Evolutionary conservation across 2,888 invertebrate genomes (phyloP).

Genomic region (Diaphora mendica): DNA sequence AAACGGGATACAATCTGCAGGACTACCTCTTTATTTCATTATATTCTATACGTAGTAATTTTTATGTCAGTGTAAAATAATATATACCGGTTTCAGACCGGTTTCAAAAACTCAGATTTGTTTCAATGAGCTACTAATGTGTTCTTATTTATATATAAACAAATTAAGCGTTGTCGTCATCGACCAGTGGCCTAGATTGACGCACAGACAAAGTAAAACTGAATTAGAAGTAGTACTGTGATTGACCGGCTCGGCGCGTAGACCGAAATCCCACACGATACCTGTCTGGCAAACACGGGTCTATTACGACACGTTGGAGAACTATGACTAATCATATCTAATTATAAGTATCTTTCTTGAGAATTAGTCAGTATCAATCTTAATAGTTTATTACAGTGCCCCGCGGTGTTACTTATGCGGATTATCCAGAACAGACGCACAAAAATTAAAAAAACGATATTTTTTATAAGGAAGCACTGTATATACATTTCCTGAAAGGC

Average conservation of each 20-base stretch:
- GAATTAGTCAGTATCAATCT: not conserved
- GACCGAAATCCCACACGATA: slow-evolving; percentile 49
- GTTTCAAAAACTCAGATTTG: not conserved
- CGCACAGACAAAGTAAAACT: slow-evolving; percentile 56
- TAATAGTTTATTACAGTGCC: no score
- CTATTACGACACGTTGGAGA: slow-evolving; percentile 9
- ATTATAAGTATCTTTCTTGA: not conserved
- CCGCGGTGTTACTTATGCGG: no score
- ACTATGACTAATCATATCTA: not conserved
- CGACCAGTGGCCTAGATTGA: slow-evolving; percentile 55
- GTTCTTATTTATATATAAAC: slow-evolving; percentile 32
- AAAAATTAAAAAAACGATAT: no score
- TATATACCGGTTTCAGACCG: not conserved
- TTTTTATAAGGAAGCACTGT: no score
- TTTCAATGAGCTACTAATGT: slow-evolving; percentile 7
- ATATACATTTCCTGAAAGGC: no score
- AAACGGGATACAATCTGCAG: not conserved
- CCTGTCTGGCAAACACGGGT: slow-evolving; percentile 24
- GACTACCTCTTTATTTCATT: not conserved
- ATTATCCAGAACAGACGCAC: no score
- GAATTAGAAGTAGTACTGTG: slow-evolving; percentile 49
- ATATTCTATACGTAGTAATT: not conserved
- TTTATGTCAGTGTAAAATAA: not conserved
- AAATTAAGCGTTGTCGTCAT: slow-evolving; percentile 26
- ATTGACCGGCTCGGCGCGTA: slow-evolving; percentile 67